These are phyloP conservation scores for Girardia tigrina DNA, from an alignment of 2,888 invertebrate genomes.

Conservation along the genomic window DNA sequence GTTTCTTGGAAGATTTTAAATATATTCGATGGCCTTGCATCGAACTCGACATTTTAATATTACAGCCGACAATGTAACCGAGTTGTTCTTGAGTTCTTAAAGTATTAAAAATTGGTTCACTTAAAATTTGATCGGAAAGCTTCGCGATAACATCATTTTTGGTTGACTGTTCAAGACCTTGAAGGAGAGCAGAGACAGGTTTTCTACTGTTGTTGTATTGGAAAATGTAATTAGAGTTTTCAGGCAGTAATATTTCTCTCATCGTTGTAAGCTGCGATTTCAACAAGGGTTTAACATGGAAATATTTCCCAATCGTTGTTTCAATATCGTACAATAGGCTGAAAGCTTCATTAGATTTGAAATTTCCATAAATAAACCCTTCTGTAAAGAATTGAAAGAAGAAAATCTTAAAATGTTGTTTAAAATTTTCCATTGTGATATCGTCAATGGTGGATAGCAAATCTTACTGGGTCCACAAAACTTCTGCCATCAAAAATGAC, in stretches of 20 bases:
- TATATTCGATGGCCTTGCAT: slow-evolving; percentile 5
- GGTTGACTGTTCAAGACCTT: not conserved
- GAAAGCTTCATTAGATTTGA: not conserved
- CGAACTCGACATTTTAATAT: slow-evolving; percentile 18
- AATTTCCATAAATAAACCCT: not conserved
- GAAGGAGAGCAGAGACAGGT: not conserved
- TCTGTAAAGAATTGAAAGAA: not conserved
- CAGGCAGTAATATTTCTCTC: not conserved
- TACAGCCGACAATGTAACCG: not conserved
- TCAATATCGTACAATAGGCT: not conserved
- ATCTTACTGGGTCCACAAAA: not conserved
- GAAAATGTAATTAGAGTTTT: not conserved
- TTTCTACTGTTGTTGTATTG: not conserved
- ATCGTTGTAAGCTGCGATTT: not conserved
- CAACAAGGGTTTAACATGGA: not conserved
- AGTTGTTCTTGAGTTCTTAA: not conserved
- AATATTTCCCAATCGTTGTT: not conserved
- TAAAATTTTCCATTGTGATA: not conserved
- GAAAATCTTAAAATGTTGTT: not conserved
- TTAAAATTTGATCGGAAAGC: not conserved
- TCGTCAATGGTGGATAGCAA: not conserved
- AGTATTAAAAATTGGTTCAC: not conserved
- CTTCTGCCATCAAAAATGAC: slow-evolving; percentile 9
- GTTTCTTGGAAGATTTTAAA: not conserved
- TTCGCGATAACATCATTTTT: not conserved